These are phyloP conservation scores for Polypedilum vanderplanki DNA, from an alignment of 1,140 invertebrate species.

Conservation along the genomic window DNA sequence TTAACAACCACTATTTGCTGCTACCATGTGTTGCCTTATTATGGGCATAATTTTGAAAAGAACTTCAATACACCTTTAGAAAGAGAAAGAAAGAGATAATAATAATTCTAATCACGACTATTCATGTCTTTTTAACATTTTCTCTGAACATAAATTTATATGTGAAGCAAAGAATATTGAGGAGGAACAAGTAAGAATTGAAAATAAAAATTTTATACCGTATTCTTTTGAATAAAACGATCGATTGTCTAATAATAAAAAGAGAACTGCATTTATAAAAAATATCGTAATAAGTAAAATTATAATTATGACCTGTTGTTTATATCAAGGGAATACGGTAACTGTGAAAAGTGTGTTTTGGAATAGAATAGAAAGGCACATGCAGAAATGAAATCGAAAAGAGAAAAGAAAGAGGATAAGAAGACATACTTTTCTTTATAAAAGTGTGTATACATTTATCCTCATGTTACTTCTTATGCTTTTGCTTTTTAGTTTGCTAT, in stretches of 20 bases:
- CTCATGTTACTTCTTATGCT: constrained; percentile 1
- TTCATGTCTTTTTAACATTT: background rate
- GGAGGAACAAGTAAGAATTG: background rate
- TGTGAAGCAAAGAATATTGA: background rate
- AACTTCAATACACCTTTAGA: no score
- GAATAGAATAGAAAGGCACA: background rate
- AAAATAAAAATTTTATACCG: background rate
- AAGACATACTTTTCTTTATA: background rate
- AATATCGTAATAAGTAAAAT: background rate
- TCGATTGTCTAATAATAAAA: no score
- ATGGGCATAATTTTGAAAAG: no score
- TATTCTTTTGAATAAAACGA: no score
- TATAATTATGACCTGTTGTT: background rate
- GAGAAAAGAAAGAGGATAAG: background rate
- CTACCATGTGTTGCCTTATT: no score
- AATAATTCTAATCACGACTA: background rate
- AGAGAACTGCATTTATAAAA: background rate
- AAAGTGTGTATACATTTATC: background rate
- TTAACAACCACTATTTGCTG: no score
- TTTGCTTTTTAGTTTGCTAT: background rate
- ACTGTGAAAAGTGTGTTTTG: background rate
- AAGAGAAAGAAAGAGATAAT: no score
- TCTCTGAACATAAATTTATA: no score
- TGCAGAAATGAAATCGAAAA: background rate
- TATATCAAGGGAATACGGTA: background rate